Percentiles rank a stretch among this genome's conserved stretches.
phyloP scores from a whole-genome alignment of 1,140 invertebrate species.

The Anastrepha ludens region DNA sequence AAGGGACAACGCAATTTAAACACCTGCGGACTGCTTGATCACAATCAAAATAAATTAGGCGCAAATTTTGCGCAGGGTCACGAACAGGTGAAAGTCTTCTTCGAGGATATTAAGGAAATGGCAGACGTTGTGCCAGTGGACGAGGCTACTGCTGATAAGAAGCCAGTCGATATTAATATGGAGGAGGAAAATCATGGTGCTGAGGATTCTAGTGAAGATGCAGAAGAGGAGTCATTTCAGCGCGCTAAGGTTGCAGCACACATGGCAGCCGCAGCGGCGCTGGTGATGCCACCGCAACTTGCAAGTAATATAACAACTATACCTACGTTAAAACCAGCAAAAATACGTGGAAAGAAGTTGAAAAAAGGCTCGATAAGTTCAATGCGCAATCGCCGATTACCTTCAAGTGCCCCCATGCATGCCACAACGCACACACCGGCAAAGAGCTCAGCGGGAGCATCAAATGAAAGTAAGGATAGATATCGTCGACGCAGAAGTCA shows the following conservation, averaged over 20 bases:
- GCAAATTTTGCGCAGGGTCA: constrained; percentile 77
- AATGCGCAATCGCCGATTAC: neutral
- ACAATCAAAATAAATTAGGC: constrained; percentile 79
- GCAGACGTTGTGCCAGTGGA: constrained; percentile 54
- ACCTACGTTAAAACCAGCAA: neutral
- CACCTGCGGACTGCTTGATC: constrained; percentile 85
- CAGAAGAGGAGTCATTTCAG: constrained; percentile 18
- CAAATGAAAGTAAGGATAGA: neutral
- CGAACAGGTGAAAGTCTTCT: constrained; percentile 81
- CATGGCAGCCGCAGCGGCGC: neutral
- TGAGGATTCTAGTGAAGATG: constrained; percentile 69
- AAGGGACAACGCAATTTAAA: constrained; percentile 84
- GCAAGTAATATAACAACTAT: neutral
- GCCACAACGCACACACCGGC: neutral
- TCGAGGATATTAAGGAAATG: constrained; percentile 78
- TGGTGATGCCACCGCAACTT: neutral
- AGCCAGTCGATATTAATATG: constrained; percentile 53
- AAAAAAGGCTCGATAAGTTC: constrained; percentile 63
- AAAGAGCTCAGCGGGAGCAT: neutral
- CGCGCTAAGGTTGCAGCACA: neutral
- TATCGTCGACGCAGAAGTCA: neutral
- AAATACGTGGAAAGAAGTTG: constrained; percentile 62
- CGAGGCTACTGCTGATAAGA: constrained; percentile 9
- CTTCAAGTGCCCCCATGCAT: neutral
- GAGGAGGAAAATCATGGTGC: constrained; percentile 72